These are phyloP conservation scores for Manis crassicaudata DNA, from an alignment of 2,797 vertebrate genomes.

Conservation along the genomic window DNA sequence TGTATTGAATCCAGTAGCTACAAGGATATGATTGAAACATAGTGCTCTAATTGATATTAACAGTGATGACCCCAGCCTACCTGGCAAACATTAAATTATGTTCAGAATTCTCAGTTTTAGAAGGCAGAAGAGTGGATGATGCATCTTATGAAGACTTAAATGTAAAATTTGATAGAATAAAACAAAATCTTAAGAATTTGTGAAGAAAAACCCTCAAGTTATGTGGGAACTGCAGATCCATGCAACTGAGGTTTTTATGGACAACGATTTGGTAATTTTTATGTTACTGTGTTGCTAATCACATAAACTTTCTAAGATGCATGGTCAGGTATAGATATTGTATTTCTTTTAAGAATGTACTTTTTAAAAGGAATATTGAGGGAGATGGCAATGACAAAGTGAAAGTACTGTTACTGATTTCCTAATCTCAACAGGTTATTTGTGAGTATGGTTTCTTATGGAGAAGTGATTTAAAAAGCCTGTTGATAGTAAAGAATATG, in stretches of 20 bases:
- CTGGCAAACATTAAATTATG: not conserved
- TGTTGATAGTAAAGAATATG: not conserved
- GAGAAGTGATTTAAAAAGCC: constrained; percentile 11
- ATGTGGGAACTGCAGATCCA: not conserved
- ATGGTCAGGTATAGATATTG: not conserved
- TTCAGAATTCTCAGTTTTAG: constrained; percentile 42
- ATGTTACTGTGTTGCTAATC: constrained; percentile 3
- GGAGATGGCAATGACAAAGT: not conserved
- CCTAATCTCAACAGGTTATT: not conserved
- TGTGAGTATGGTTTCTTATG: not conserved
- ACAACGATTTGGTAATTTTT: not conserved
- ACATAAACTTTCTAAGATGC: not conserved
- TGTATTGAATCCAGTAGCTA: not conserved
- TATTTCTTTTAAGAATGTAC: constrained; percentile 10
- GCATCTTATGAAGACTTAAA: not conserved
- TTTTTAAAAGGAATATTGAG: constrained; percentile 21
- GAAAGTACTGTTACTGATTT: constrained; percentile 26
- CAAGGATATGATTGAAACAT: not conserved
- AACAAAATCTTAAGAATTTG: not conserved
- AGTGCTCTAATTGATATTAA: constrained; percentile 18
- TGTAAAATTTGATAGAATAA: not conserved
- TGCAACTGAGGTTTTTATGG: not conserved
- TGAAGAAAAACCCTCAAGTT: not conserved
- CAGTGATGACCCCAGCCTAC: not conserved
- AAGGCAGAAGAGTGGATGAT: not conserved